Conservation (phyloP, 2,797 vertebrate genomes). For the Myotis myotis region DNA sequence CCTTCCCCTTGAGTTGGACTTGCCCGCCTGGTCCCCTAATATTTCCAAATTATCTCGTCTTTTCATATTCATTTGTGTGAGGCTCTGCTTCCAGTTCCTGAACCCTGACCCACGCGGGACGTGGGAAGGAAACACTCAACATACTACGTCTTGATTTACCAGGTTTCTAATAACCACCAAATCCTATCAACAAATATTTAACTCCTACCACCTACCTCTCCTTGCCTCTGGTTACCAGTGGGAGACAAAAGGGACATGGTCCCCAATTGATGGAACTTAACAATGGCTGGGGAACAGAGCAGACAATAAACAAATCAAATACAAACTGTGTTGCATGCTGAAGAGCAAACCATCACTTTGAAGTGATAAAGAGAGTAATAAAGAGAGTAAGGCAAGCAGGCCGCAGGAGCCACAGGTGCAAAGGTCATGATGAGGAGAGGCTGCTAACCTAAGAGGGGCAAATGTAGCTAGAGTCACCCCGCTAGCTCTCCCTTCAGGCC, state of each 20-base stretch:
- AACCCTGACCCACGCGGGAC: too few species aligned
- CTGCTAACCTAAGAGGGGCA: neutral
- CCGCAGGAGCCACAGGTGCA: neutral
- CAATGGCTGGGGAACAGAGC: neutral
- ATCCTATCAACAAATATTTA: neutral
- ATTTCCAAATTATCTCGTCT: too few species aligned
- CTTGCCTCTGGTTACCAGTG: neutral
- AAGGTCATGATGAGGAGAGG: neutral
- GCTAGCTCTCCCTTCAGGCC: neutral
- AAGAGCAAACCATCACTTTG: neutral
- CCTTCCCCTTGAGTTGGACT: too few species aligned
- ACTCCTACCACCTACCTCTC: neutral
- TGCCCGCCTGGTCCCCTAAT: too few species aligned
- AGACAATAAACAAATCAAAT: neutral
- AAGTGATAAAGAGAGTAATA: neutral
- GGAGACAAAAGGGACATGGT: neutral
- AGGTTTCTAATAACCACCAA: neutral
- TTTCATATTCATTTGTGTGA: too few species aligned
- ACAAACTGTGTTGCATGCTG: neutral
- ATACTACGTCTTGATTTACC: neutral
- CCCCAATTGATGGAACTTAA: neutral
- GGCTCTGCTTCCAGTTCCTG: too few species aligned
- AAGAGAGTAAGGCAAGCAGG: neutral
- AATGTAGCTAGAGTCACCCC: neutral
- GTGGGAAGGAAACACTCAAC: too few species aligned